A percentile compares a stretch with the other conserved stretches of the same genome.
These are phyloP conservation scores for Stomatorhinus walkeri DNA, from an alignment of 2,797 vertebrate genomes.

Conservation along the genomic window DNA sequence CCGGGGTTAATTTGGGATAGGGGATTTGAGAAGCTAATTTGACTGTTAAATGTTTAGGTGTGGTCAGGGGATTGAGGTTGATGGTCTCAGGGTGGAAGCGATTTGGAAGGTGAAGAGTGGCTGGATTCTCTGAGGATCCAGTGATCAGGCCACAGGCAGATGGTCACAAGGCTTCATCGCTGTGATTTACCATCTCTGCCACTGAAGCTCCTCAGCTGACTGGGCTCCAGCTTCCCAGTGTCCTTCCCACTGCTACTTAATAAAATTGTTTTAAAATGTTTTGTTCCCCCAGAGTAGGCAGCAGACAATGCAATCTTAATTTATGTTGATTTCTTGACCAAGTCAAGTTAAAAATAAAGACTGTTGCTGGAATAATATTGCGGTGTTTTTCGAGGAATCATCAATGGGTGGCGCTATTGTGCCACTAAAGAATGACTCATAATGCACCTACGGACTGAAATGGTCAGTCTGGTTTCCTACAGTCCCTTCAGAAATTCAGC, in stretches of 20 bases:
- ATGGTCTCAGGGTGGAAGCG: neutral
- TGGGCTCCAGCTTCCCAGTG: neutral
- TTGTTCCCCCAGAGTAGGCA: neutral
- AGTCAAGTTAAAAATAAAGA: conserved; percentile 47
- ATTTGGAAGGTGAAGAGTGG: neutral
- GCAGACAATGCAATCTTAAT: conserved; percentile 33
- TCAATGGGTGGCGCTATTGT: conserved; percentile 51
- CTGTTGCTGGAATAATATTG: conserved; percentile 32
- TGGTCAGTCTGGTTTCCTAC: neutral
- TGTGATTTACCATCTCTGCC: neutral
- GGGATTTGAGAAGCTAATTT: neutral
- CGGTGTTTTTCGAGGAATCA: conserved; percentile 24
- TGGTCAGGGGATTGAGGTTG: neutral
- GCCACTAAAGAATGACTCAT: conserved; percentile 18
- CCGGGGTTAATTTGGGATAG: neutral
- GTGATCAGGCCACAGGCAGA: neutral
- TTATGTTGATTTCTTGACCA: conserved; percentile 37
- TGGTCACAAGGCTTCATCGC: neutral
- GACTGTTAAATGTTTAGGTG: conserved; percentile 9
- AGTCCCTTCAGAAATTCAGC: neutral
- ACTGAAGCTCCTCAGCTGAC: neutral
- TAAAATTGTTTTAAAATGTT: neutral
- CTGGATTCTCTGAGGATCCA: neutral
- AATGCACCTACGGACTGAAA: neutral
- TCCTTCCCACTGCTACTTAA: neutral